phyloP scores from a whole-genome alignment of 2,888 invertebrate genomes.

The Antheraea yamamai region DNA sequence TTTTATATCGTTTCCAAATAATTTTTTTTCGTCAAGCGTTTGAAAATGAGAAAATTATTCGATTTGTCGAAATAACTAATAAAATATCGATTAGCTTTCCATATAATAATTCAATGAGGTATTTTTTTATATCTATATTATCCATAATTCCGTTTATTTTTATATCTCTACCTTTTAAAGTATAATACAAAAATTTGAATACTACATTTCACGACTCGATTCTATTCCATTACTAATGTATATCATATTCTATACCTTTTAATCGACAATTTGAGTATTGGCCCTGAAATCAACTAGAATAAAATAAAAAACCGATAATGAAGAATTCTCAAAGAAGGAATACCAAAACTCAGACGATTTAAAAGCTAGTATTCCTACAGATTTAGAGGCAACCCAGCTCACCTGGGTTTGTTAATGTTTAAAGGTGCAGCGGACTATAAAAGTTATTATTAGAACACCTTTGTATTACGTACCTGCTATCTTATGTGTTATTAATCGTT shows the following conservation, averaged over 20 bases:
- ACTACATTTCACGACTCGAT: too few relatives aligned
- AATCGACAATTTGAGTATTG: too few relatives aligned
- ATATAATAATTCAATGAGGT: neutral
- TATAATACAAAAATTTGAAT: neutral
- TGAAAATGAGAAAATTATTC: neutral
- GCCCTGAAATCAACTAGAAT: too few relatives aligned
- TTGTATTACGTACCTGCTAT: neutral
- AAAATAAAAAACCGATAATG: neutral
- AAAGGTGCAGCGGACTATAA: neutral
- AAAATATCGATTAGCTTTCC: neutral
- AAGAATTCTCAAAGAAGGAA: neutral
- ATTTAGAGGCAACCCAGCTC: neutral
- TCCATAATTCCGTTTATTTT: neutral
- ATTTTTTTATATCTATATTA: too few relatives aligned
- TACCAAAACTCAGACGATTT: neutral
- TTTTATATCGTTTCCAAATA: neutral
- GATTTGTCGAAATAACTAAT: neutral
- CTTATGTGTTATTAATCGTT: neutral
- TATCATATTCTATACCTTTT: too few relatives aligned
- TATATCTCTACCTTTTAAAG: neutral
- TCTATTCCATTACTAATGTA: too few relatives aligned
- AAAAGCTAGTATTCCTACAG: neutral
- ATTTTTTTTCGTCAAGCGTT: neutral
- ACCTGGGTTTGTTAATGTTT: neutral
- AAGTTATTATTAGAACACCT: slow-evolving; percentile 1